A percentile compares a stretch with the other conserved stretches of the same genome.
Evolutionary conservation across 2,797 vertebrate species (phyloP).

Genomic region (Schizothorax lantsangensis): DNA sequence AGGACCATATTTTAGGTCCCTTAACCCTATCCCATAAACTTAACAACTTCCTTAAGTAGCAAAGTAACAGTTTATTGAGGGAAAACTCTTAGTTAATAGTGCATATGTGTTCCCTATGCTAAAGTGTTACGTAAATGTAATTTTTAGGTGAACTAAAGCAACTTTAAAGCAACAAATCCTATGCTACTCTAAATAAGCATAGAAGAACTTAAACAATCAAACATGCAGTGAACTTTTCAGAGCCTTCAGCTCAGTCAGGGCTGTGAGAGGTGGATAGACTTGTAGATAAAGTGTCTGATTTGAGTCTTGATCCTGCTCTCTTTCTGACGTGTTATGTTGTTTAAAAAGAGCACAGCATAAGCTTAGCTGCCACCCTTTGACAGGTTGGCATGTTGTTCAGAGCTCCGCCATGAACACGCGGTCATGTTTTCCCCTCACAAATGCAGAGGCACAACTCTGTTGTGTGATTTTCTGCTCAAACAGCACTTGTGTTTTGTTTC

Average conservation of each 20-base stretch:
- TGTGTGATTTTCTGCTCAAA: slow-evolving; percentile 30
- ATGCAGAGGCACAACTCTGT: slow-evolving; percentile 13
- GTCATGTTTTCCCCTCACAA: slow-evolving; percentile 44
- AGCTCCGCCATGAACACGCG: slow-evolving; percentile 18
- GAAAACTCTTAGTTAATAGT: background rate
- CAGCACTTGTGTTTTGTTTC: slow-evolving; percentile 25
- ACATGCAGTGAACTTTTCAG: background rate
- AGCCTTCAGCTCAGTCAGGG: slow-evolving; percentile 22
- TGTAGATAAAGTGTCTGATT: slow-evolving; percentile 21
- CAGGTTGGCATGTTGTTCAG: slow-evolving; percentile 46
- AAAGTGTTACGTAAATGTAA: background rate
- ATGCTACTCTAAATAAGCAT: background rate
- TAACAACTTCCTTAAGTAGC: background rate
- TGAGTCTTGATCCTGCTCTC: slow-evolving; percentile 21
- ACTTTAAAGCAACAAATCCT: background rate
- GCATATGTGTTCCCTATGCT: background rate
- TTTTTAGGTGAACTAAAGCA: background rate
- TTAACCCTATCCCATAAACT: background rate
- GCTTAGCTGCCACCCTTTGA: slow-evolving; percentile 47
- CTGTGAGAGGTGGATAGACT: background rate
- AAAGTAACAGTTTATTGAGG: background rate
- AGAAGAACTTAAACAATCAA: background rate
- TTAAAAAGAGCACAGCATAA: slow-evolving; percentile 29
- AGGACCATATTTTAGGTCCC: background rate
- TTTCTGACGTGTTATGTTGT: slow-evolving; percentile 25